A percentile compares a stretch with the other conserved stretches of the same genome.
Conservation (phyloP, 37 sponge, comb jelly and placozoan genomes). For the Bolinopsis microptera region DNA sequence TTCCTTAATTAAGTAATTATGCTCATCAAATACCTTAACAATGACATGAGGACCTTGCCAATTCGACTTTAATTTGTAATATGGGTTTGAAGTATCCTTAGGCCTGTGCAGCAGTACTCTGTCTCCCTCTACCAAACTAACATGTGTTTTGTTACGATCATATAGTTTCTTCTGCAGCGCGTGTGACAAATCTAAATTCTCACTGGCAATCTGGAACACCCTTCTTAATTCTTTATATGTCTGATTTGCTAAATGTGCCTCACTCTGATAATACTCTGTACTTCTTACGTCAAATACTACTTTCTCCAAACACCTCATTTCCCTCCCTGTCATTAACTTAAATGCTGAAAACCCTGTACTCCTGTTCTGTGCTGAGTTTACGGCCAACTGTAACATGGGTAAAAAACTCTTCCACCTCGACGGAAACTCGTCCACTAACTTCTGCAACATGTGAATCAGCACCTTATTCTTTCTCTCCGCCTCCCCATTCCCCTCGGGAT, state of each 20-base stretch:
- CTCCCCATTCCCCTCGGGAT: conserved; percentile 2
- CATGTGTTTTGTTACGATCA: conserved; percentile 27
- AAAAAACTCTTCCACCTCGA: not conserved
- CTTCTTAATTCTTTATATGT: no score
- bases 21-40: not conserved
- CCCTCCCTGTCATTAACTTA: no score
- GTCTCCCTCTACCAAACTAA: conserved; percentile 8
- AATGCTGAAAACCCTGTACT: no score
- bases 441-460: not conserved
- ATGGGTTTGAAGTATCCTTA: not conserved
- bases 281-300: no score
- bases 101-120: conserved; percentile 24
- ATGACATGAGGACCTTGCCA: conserved; percentile 11
- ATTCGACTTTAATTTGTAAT: not conserved
- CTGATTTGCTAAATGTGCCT: no score
- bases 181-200: no score
- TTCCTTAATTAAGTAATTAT: not conserved
- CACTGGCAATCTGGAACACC: no score
- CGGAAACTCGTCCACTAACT: conserved; percentile 4
- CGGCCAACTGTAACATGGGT: not conserved
- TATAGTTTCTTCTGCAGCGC: conserved; percentile 43
- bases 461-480: conserved; percentile 33
- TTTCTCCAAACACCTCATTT: no score
- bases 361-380: no score
- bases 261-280: no score